Conservation (phyloP, 1,140 invertebrate species). For the Scylla paramamosain region DNA sequence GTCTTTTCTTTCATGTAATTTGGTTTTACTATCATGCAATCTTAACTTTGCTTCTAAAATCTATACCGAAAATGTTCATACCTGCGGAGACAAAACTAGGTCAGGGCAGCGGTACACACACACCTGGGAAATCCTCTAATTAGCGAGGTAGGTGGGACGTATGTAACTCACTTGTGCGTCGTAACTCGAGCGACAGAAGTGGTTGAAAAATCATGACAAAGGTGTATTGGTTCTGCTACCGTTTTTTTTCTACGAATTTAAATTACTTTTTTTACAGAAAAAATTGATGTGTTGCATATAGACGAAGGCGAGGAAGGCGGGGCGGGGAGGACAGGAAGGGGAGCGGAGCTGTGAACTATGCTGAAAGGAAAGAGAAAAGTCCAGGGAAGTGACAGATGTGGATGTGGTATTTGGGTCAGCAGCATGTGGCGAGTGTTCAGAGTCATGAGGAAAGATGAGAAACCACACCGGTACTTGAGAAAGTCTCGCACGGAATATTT, state of each 20-base stretch:
- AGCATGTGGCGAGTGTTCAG: too few relatives aligned
- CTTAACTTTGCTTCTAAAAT: too few relatives aligned
- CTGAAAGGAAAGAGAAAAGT: neutral
- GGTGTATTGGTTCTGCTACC: neutral
- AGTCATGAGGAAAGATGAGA: too few relatives aligned
- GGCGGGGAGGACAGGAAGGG: neutral
- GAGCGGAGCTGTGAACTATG: neutral
- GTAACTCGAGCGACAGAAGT: neutral
- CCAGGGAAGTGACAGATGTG: too few relatives aligned
- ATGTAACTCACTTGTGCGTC: neutral
- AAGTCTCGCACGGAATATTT: too few relatives aligned
- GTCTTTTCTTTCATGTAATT: too few relatives aligned
- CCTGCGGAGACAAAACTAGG: neutral
- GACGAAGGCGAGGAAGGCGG: neutral
- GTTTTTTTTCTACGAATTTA: neutral
- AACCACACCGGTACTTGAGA: too few relatives aligned
- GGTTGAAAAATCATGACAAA: neutral
- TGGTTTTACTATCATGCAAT: too few relatives aligned
- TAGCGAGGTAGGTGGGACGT: neutral
- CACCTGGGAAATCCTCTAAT: neutral
- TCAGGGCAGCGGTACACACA: neutral
- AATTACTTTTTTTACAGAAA: neutral
- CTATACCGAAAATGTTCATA: neutral
- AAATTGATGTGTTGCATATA: neutral
- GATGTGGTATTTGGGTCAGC: too few relatives aligned